Percentiles rank a stretch among this genome's conserved stretches.
Evolutionary conservation across 2,113 vertebrate genomes (phyloP).

Genomic region (Tetraodon nigroviridis): DNA sequence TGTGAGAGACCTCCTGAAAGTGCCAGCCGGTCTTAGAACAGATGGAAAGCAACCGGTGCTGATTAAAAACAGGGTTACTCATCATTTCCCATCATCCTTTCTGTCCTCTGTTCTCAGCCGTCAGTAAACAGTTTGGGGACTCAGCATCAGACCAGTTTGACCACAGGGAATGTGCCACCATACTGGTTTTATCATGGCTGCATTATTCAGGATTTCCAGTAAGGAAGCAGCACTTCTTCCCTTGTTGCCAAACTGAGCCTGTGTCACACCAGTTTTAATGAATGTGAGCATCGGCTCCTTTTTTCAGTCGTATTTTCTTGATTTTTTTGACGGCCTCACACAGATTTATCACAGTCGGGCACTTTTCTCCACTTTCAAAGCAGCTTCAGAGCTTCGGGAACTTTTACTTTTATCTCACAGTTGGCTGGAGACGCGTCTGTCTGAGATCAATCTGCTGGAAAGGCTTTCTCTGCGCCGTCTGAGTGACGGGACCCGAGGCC

Average conservation of each 20-base stretch:
- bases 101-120: background rate
- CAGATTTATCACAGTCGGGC: too few relatives aligned
- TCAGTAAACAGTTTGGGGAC: background rate
- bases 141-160: background rate
- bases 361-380: too few relatives aligned
- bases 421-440: too few relatives aligned
- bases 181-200: too few relatives aligned
- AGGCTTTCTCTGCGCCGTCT: too few relatives aligned
- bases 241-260: background rate
- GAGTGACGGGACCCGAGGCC: background rate
- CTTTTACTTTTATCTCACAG: too few relatives aligned
- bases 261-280: background rate
- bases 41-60: conserved; percentile 34
- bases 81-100: conserved; percentile 20
- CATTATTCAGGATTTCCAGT: background rate
- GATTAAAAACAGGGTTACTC: conserved; percentile 29
- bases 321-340: too few relatives aligned
- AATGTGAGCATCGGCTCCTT: too few relatives aligned
- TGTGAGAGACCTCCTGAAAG: conserved; percentile 33
- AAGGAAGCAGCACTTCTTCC: background rate
- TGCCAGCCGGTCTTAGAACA: conserved; percentile 38
- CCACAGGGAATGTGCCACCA: background rate
- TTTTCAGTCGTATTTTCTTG: too few relatives aligned
- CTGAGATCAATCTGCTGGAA: too few relatives aligned
- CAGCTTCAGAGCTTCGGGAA: too few relatives aligned